A percentile compares a stretch with the other conserved stretches of the same genome.
Conservation (phyloP, 2,113 vertebrate genomes). For the Pyrgilauda ruficollis region DNA sequence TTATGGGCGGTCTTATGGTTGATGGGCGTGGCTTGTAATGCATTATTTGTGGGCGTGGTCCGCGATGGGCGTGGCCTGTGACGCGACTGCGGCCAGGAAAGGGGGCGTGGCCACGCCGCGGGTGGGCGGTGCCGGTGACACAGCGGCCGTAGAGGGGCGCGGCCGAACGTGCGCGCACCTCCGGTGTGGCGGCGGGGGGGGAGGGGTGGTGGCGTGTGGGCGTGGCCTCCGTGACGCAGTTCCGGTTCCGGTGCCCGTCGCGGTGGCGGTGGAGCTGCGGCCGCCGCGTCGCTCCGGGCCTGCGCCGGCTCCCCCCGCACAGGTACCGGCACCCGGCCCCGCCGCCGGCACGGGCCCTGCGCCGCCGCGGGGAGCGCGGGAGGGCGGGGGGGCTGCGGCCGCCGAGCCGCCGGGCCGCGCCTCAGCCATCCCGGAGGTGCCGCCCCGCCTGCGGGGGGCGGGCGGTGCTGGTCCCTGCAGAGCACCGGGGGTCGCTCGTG, state of each 20-base stretch:
- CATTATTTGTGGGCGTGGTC: accelerated
- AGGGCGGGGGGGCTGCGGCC: not conserved
- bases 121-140: not conserved
- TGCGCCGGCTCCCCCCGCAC: too few relatives aligned
- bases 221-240: not conserved
- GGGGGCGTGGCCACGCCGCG: accelerated
- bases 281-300: not conserved
- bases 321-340: too few relatives aligned
- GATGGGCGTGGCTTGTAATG: accelerated
- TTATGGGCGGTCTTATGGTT: accelerated
- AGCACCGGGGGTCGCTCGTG: not conserved
- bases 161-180: not conserved
- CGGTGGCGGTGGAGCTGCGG: not conserved
- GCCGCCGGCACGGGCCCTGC: too few relatives aligned
- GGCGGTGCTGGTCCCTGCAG: not conserved
- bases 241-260: not conserved
- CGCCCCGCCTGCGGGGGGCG: not conserved
- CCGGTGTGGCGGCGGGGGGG: not conserved
- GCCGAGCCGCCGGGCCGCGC: not conserved
- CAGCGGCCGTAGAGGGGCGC: not conserved
- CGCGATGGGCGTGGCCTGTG: accelerated
- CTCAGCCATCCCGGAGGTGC: not conserved
- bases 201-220: too few relatives aligned
- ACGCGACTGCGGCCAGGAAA: accelerated
- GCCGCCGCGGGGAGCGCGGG: too few relatives aligned